Percentiles rank a stretch among this genome's conserved stretches.
These are phyloP conservation scores for Pterois miles DNA, from an alignment of 2,797 vertebrate genomes.

Conservation along the genomic window DNA sequence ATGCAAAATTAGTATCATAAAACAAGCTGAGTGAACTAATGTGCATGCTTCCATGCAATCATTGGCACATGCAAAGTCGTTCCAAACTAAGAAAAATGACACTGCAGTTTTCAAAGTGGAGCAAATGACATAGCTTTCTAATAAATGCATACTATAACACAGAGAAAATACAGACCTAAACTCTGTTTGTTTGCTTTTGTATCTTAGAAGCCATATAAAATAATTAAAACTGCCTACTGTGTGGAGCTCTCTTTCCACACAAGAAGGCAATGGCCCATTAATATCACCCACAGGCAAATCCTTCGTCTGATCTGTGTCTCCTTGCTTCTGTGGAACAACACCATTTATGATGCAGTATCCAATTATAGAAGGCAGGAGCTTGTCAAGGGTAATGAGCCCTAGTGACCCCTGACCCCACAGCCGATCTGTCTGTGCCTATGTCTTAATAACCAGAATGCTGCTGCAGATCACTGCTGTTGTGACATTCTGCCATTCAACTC, in stretches of 20 bases:
- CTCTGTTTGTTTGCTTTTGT: background rate
- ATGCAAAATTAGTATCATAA: background rate
- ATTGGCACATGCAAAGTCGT: background rate
- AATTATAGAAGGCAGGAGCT: constrained; percentile 53
- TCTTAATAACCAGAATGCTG: constrained; percentile 27
- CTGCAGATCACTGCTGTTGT: constrained; percentile 7
- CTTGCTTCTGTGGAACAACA: constrained; percentile 36
- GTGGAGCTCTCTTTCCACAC: constrained; percentile 8
- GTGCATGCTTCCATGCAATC: background rate
- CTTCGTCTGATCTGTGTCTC: constrained; percentile 34
- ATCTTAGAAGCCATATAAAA: background rate
- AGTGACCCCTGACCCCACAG: constrained; percentile 53
- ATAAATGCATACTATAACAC: background rate
- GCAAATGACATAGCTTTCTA: background rate
- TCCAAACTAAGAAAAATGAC: background rate
- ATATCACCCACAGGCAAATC: constrained; percentile 41
- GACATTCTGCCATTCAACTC: background rate
- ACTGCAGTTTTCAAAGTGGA: background rate
- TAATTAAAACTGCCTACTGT: background rate
- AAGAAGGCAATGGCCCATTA: constrained; percentile 32
- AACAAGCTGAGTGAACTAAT: background rate
- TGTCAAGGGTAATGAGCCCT: constrained; percentile 56
- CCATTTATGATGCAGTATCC: constrained; percentile 54
- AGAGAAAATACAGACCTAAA: background rate
- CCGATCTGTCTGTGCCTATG: constrained; percentile 28